Conservation (phyloP, 2,797 vertebrate species). For the Synaphobranchus kaupii region DNA sequence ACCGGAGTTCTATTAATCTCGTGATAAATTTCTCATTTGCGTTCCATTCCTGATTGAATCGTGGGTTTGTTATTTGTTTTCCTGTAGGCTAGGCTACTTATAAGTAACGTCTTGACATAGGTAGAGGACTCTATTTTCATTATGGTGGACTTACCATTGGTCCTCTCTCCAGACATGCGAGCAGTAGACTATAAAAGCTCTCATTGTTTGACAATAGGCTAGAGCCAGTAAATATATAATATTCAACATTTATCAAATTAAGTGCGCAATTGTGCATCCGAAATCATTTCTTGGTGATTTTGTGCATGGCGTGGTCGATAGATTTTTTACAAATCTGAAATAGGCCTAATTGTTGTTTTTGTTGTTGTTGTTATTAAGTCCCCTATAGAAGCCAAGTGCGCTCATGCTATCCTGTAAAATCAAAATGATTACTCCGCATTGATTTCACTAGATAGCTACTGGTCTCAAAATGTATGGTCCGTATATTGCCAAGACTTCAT, state of each 20-base stretch:
- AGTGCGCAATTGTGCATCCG: neutral
- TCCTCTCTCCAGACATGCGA: too few relatives aligned
- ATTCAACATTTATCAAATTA: neutral
- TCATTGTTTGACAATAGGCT: too few relatives aligned
- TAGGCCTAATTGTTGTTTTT: neutral
- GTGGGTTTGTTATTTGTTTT: neutral
- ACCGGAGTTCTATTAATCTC: conserved; percentile 55
- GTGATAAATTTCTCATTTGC: conserved; percentile 25
- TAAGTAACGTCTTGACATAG: neutral
- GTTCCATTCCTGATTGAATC: conserved; percentile 36
- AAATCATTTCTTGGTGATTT: neutral
- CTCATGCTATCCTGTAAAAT: conserved; percentile 47
- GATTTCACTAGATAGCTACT: conserved; percentile 62
- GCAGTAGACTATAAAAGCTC: too few relatives aligned
- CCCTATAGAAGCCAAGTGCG: neutral
- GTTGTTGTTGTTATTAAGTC: neutral
- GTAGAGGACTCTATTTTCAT: neutral
- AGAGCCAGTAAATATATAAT: too few relatives aligned
- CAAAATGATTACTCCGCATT: conserved; percentile 66
- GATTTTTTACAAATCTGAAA: neutral
- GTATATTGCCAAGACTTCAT: conserved; percentile 67
- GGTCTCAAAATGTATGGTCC: conserved; percentile 68
- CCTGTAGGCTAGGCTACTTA: neutral
- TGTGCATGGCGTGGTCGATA: neutral
- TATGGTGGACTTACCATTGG: neutral